phyloP scores from a whole-genome alignment of 1,140 invertebrate species.

The Ganaspis sp. region DNA sequence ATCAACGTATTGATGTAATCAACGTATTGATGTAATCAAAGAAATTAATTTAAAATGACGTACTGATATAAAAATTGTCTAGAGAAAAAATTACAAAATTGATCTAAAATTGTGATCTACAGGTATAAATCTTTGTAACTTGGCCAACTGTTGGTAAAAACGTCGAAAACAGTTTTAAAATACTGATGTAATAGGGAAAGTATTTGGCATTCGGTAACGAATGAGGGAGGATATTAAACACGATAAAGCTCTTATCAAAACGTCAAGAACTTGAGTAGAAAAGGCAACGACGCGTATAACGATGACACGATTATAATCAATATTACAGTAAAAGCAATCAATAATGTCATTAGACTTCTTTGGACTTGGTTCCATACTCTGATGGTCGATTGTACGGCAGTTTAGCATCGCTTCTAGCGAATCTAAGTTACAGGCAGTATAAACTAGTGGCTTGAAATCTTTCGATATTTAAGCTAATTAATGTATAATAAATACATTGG shows the following conservation, averaged over 20 bases:
- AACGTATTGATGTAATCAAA: too few species aligned
- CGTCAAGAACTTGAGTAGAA: constrained; percentile 56
- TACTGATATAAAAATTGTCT: too few species aligned
- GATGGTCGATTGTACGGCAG: constrained; percentile 60
- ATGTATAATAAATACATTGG: constrained; percentile 69
- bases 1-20: too few species aligned
- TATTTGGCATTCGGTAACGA: constrained; percentile 30
- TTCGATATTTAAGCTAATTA: constrained; percentile 58
- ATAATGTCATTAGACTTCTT: constrained; percentile 44
- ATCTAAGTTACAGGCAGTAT: constrained; percentile 34
- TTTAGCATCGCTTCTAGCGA: constrained; percentile 45
- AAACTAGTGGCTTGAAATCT: constrained; percentile 41
- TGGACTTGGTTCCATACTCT: constrained; percentile 50
- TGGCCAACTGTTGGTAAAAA: background rate
- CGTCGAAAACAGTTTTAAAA: constrained; percentile 1
- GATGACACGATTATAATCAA: constrained; percentile 46
- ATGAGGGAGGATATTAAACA: constrained; percentile 13
- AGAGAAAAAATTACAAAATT: background rate
- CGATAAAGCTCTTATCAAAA: constrained; percentile 54
- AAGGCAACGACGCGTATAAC: constrained; percentile 59
- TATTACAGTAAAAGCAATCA: constrained; percentile 33
- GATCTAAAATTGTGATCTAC: background rate
- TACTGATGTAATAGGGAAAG: constrained; percentile 14
- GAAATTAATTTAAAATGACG: too few species aligned
- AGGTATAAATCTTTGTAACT: constrained; percentile 5